Conservation (phyloP, 2,888 invertebrate genomes). For the Melangyna quadrimaculata region DNA sequence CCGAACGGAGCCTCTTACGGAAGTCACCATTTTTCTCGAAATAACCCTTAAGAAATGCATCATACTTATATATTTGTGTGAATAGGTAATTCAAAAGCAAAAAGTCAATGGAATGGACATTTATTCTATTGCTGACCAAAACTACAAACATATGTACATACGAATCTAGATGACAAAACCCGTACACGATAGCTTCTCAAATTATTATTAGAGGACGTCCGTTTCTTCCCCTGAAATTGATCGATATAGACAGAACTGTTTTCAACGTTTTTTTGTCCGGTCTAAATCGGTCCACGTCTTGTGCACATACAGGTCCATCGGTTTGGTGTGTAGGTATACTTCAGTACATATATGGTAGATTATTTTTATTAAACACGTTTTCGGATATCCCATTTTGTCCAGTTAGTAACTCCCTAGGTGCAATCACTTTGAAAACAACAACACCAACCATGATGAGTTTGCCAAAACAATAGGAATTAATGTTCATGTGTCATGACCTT, state of each 20-base stretch:
- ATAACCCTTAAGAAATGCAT: too few relatives aligned
- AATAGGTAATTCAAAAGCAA: background rate
- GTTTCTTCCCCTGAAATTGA: conserved; percentile 9
- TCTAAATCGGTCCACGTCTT: background rate
- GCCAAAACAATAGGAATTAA: conserved; percentile 51
- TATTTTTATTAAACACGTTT: conserved; percentile 44
- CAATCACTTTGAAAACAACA: conserved; percentile 32
- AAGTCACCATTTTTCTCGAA: too few relatives aligned
- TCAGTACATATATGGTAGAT: background rate
- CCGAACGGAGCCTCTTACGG: too few relatives aligned
- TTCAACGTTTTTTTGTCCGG: conserved; percentile 6
- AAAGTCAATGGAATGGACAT: conserved; percentile 40
- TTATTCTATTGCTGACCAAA: conserved; percentile 37
- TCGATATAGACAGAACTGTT: conserved; percentile 27
- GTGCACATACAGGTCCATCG: background rate
- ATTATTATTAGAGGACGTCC: conserved; percentile 33
- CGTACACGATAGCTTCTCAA: conserved; percentile 39
- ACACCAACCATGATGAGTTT: background rate
- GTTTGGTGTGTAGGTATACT: background rate
- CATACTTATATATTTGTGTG: too few relatives aligned
- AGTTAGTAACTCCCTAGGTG: conserved; percentile 22
- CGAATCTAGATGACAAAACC: conserved; percentile 33
- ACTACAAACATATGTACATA: conserved; percentile 17
- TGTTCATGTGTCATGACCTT: conserved; percentile 42
- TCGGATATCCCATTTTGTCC: background rate